These are phyloP conservation scores for Phaethornis superciliosus DNA, from an alignment of 2,113 vertebrate species.

Conservation along the genomic window DNA sequence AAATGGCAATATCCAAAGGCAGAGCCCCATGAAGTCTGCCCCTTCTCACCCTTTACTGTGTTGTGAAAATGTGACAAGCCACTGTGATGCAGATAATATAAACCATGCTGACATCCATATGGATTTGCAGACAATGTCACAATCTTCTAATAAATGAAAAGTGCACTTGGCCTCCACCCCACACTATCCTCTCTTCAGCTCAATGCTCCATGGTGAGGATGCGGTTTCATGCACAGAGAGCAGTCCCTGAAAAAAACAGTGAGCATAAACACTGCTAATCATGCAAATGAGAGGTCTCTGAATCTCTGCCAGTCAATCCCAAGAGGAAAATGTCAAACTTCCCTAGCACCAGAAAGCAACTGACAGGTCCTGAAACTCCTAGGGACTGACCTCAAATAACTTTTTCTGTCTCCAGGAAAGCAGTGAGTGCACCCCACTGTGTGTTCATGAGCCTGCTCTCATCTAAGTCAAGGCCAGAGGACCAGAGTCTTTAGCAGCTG, in stretches of 20 bases:
- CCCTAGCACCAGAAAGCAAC: neutral
- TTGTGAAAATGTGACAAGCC: neutral
- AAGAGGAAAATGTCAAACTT: neutral
- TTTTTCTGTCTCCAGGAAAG: neutral
- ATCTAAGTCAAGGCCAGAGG: neutral
- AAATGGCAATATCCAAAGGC: conserved; percentile 21
- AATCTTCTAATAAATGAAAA: neutral
- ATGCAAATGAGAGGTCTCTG: neutral
- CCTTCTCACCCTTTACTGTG: rapidly evolving
- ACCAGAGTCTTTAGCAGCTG: neutral
- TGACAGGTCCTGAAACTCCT: neutral
- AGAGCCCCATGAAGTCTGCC: neutral
- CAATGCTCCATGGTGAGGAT: neutral
- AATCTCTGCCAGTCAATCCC: neutral
- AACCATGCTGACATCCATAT: neutral
- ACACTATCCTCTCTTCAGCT: neutral
- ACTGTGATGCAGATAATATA: neutral
- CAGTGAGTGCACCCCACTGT: neutral
- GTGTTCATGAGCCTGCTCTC: neutral
- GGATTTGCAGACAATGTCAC: neutral
- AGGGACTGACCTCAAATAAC: neutral
- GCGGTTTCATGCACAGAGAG: neutral
- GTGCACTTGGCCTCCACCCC: neutral
- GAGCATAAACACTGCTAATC: neutral
- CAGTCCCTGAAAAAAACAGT: neutral